Conservation (phyloP, 2,113 vertebrate genomes). For the Ophiodon elongatus region DNA sequence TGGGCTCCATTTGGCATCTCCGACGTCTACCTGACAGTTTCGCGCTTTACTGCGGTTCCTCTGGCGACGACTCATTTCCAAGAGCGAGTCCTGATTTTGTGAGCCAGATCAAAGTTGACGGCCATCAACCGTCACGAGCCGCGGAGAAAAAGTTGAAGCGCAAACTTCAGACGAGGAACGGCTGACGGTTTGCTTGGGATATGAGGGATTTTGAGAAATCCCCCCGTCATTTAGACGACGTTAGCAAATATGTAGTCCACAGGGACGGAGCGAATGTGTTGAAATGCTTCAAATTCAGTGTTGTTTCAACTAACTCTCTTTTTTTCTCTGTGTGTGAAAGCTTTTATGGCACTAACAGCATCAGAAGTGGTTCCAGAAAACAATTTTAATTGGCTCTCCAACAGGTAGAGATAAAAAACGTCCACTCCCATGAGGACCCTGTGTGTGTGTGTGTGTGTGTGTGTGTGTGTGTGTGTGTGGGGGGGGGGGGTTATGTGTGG, state of each 20-base stretch:
- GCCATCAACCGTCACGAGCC: background rate
- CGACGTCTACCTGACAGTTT: background rate
- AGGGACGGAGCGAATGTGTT: constrained; percentile 3
- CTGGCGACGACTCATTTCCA: background rate
- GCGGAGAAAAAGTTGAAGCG: background rate
- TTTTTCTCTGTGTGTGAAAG: background rate
- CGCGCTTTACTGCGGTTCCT: background rate
- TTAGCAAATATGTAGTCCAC: constrained; percentile 18
- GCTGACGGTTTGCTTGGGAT: background rate
- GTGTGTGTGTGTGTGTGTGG: constrained; percentile 24
- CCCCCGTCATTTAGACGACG: background rate
- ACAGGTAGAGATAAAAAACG: constrained; percentile 66
- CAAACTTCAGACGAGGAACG: background rate
- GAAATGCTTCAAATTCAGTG: constrained; percentile 22
- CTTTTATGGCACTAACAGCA: constrained; percentile 45
- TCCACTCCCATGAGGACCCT: constrained; percentile 36
- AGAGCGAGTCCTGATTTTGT: background rate
- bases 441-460: background rate
- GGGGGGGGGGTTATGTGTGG: too few species aligned
- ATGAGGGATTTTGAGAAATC: background rate
- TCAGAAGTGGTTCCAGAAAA: constrained; percentile 62
- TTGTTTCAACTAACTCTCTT: constrained; percentile 30
- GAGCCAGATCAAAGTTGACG: background rate
- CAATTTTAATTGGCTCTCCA: constrained; percentile 79
- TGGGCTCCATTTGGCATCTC: background rate